Conservation (phyloP, 2,113 vertebrate genomes). For the Sinosuthora webbiana region DNA sequence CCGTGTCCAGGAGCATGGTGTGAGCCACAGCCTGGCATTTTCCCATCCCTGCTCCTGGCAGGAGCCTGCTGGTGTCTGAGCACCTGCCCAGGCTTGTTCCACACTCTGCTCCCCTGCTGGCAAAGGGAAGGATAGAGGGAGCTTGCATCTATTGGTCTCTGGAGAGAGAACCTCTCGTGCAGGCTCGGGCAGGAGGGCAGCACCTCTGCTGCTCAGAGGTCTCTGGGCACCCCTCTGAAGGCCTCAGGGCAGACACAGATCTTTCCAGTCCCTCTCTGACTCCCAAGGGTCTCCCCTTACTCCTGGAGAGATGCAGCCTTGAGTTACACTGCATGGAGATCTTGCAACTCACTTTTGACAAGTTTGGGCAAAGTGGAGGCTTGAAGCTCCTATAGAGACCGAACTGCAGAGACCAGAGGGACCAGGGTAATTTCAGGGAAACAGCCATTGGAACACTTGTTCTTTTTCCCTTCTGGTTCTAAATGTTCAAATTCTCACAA, state of each 20-base stretch:
- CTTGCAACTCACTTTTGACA: neutral
- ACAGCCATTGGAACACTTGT: neutral
- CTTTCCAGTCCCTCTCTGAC: neutral
- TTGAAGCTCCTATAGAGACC: neutral
- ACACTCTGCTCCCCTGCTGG: neutral
- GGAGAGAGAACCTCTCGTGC: neutral
- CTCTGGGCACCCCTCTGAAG: neutral
- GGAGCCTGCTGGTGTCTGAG: neutral
- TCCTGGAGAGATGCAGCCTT: neutral
- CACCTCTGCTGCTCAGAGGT: neutral
- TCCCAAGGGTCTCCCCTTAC: neutral
- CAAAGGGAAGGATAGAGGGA: neutral
- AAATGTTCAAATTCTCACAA: neutral
- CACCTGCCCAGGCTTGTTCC: neutral
- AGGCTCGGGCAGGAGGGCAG: neutral
- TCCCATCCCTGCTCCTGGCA: neutral
- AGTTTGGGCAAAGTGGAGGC: neutral
- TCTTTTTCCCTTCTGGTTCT: neutral
- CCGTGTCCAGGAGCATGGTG: rapidly evolving
- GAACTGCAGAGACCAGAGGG: neutral
- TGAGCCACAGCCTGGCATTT: neutral
- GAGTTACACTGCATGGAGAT: neutral
- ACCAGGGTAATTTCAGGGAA: neutral
- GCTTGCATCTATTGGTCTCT: neutral
- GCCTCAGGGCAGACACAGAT: neutral